phyloP scores from a whole-genome alignment of 1,140 invertebrate species.

The Aethina tumida region DNA sequence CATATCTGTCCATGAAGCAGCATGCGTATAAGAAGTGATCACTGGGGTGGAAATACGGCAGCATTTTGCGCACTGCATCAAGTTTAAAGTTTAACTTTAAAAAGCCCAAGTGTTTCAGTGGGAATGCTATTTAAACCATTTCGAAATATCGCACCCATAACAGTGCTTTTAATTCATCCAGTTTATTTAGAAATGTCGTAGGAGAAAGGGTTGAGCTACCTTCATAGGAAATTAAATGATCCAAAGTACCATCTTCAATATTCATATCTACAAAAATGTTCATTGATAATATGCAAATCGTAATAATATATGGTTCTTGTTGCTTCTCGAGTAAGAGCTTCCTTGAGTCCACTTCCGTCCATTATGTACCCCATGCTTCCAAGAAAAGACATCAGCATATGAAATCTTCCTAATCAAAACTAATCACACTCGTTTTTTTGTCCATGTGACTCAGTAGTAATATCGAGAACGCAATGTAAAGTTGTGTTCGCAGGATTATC shows the following conservation, averaged over 20 bases:
- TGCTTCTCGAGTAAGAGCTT: too few species aligned
- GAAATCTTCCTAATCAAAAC: too few species aligned
- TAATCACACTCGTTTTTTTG: conserved; percentile 13
- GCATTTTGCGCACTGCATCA: conserved; percentile 32
- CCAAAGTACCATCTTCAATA: conserved; percentile 19
- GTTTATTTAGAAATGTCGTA: conserved; percentile 28
- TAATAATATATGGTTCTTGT: conserved; percentile 15
- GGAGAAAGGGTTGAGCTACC: conserved; percentile 24
- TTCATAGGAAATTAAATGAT: conserved; percentile 29
- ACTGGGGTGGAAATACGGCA: conserved; percentile 37
- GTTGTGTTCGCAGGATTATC: conserved; percentile 14
- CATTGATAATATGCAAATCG: conserved; percentile 21
- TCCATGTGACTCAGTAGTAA: conserved; percentile 13
- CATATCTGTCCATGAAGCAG: conserved; percentile 31
- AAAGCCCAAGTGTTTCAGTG: conserved; percentile 34
- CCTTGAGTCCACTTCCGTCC: too few species aligned
- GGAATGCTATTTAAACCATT: conserved; percentile 34
- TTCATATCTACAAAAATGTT: conserved; percentile 17
- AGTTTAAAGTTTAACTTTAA: conserved; percentile 32
- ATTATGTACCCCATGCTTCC: too few species aligned
- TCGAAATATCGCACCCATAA: conserved; percentile 39
- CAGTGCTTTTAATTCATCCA: conserved; percentile 29
- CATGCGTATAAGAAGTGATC: conserved; percentile 38
- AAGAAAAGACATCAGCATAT: too few species aligned
- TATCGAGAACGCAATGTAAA: conserved; percentile 12